Percentiles rank a stretch among this genome's conserved stretches.
Conservation (phyloP, 2,888 invertebrate genomes). For the Stegophylla sp. region DNA sequence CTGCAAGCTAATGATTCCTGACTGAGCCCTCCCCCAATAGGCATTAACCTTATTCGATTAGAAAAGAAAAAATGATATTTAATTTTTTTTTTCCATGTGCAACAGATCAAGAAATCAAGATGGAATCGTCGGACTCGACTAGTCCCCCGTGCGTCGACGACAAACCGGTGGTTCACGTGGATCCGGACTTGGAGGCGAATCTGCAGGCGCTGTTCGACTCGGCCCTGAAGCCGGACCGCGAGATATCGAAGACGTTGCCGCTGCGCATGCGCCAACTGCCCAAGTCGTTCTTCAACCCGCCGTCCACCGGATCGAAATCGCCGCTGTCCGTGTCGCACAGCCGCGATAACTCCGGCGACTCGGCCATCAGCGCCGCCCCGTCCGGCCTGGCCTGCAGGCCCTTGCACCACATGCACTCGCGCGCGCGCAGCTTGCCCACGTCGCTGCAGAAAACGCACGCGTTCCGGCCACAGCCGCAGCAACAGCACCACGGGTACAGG, state of each 20-base stretch:
- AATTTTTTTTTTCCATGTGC: too few relatives aligned
- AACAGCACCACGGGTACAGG: constrained; percentile 85
- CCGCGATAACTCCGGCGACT: constrained; percentile 91
- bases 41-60: too few relatives aligned
- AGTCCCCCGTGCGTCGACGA: constrained; percentile 45
- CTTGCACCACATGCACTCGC: constrained; percentile 82
- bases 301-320: constrained; percentile 88
- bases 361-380: constrained; percentile 76
- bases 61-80: too few relatives aligned
- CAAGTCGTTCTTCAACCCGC: constrained; percentile 96
- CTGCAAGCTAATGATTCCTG: too few relatives aligned
- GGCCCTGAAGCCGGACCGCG: constrained; percentile 91
- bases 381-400: constrained; percentile 78
- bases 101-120: constrained; percentile 40
- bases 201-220: constrained; percentile 94
- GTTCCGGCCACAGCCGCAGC: constrained; percentile 71
- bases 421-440: constrained; percentile 95
- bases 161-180: constrained; percentile 78
- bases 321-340: constrained; percentile 85
- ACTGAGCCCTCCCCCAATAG: too few relatives aligned
- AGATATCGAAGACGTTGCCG: constrained; percentile 89
- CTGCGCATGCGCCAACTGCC: constrained; percentile 95
- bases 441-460: constrained; percentile 92
- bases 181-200: constrained; percentile 94
- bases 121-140: constrained; percentile 40